Conservation (phyloP, 2,797 vertebrate species). For the Cossypha dichroa region DNA sequence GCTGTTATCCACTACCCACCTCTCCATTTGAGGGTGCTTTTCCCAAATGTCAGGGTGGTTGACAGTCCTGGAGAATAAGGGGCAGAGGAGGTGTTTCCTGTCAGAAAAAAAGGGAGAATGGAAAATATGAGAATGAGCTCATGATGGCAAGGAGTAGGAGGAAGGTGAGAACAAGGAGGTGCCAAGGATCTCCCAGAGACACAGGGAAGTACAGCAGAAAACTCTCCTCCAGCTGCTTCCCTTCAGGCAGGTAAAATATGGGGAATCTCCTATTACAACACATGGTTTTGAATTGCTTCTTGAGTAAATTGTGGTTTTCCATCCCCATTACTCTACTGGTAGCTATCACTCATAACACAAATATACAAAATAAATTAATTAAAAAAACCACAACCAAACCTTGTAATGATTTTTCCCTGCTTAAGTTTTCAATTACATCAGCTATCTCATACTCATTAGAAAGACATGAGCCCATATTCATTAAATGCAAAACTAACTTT, state of each 20-base stretch:
- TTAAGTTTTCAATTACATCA: conserved; percentile 67
- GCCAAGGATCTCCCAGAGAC: not conserved
- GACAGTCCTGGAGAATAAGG: not conserved
- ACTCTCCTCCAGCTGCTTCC: not conserved
- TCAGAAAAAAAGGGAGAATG: not conserved
- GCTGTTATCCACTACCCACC: not conserved
- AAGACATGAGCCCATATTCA: conserved; percentile 59
- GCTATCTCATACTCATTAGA: conserved; percentile 64
- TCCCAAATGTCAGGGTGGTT: not conserved
- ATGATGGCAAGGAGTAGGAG: not conserved
- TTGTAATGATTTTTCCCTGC: conserved; percentile 39
- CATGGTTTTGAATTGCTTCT: not conserved
- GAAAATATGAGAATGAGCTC: not conserved
- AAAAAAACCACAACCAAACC: not conserved
- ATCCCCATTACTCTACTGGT: not conserved
- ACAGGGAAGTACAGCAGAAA: not conserved
- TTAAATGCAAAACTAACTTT: conserved; percentile 73
- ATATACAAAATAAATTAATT: conserved; percentile 58
- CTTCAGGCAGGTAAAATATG: not conserved
- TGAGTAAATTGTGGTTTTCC: not conserved
- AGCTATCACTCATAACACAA: conserved; percentile 44
- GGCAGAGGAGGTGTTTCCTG: not conserved
- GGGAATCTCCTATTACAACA: not conserved
- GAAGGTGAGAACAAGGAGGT: not conserved
- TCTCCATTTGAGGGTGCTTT: not conserved